Evolutionary conservation across 2,113 vertebrate species (phyloP).

Genomic region (Eublepharis macularius): DNA sequence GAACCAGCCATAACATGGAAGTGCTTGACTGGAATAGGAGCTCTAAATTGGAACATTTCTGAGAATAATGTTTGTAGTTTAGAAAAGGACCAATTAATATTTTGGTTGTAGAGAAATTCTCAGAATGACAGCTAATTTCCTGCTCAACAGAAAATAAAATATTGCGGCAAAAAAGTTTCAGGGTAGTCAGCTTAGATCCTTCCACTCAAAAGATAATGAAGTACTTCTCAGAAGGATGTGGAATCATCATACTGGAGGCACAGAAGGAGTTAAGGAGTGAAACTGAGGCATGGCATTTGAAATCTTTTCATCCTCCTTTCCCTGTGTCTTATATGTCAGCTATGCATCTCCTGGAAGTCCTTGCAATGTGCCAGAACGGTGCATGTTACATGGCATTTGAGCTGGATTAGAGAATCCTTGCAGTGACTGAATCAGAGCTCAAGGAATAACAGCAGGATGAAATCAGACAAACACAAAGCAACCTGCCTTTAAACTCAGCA

Average conservation of each 20-base stretch:
- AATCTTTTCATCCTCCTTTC: not conserved
- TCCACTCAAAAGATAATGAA: not conserved
- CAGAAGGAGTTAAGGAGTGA: not conserved
- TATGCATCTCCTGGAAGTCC: conserved; percentile 5
- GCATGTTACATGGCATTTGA: not conserved
- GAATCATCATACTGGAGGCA: not conserved
- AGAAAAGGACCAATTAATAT: not conserved
- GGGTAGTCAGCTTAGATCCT: not conserved
- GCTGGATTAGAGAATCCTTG: conserved; percentile 12
- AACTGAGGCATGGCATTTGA: not conserved
- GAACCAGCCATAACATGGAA: not conserved
- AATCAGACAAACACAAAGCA: conserved; percentile 11
- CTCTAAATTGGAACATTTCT: not conserved
- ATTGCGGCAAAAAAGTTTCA: not conserved
- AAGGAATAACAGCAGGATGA: conserved; percentile 12
- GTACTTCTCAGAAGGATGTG: not conserved
- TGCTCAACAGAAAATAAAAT: not conserved
- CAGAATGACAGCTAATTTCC: not conserved
- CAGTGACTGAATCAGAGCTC: not conserved
- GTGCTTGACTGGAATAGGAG: not conserved
- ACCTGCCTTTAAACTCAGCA: not conserved
- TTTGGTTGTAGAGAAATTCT: not conserved
- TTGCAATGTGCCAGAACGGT: not conserved
- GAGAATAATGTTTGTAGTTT: not conserved
- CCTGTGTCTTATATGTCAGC: not conserved